phyloP scores from a whole-genome alignment of 2,797 vertebrate species.

The Orientallactaga sibirica region DNA sequence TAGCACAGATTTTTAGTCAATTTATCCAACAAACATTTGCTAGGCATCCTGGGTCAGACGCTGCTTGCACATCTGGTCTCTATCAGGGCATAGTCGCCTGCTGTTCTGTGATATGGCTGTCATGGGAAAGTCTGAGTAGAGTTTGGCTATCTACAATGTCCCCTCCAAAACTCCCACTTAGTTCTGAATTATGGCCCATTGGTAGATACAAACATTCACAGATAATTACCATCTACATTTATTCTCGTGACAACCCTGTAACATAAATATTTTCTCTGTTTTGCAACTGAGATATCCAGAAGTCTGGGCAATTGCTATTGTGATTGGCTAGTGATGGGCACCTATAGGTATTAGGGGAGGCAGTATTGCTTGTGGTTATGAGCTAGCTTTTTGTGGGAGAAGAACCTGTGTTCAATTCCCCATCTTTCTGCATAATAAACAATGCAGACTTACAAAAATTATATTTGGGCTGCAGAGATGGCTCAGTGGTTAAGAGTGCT shows the following conservation, averaged over 20 bases:
- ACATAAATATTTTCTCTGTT: not conserved
- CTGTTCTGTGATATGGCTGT: not conserved
- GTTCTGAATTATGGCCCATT: not conserved
- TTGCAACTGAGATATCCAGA: not conserved
- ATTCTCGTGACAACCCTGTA: not conserved
- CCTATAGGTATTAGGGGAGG: not conserved
- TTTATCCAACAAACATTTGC: not conserved
- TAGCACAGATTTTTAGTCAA: not conserved
- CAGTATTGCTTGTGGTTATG: fast-evolving
- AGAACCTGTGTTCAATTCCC: not conserved
- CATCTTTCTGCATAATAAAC: not conserved
- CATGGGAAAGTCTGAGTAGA: not conserved
- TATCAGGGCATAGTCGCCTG: no score
- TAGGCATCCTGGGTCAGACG: not conserved
- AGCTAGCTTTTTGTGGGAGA: not conserved
- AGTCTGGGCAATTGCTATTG: not conserved
- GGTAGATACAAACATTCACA: not conserved
- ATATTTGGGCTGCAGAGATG: no score
- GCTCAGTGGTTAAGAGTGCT: no score
- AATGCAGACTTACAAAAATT: not conserved
- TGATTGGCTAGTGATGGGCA: not conserved
- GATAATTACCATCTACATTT: not conserved
- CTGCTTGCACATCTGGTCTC: not conserved
- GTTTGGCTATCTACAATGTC: not conserved
- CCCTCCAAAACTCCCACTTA: not conserved